Conservation (phyloP, 2,113 vertebrate genomes). For the Campylorhamphus procurvoides region DNA sequence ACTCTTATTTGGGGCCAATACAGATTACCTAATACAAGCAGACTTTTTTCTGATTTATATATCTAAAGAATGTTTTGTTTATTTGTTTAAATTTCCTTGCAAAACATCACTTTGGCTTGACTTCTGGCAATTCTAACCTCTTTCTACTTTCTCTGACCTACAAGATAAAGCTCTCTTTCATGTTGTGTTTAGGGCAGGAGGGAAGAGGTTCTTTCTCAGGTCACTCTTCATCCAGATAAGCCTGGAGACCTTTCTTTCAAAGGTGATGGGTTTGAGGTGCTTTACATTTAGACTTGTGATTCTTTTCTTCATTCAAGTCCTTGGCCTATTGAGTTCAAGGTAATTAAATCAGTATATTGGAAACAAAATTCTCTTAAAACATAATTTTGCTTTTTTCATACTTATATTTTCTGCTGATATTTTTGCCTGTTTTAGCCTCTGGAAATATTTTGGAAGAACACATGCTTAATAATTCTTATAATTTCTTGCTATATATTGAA, state of each 20-base stretch:
- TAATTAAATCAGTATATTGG: neutral
- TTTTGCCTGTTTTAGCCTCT: neutral
- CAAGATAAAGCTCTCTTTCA: neutral
- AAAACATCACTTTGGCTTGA: neutral
- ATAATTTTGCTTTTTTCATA: neutral
- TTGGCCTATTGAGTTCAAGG: neutral
- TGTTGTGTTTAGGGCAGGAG: neutral
- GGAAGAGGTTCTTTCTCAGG: neutral
- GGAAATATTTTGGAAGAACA: neutral
- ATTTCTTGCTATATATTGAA: neutral
- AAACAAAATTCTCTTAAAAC: neutral
- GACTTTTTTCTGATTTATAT: neutral
- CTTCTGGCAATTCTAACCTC: conserved; percentile 1
- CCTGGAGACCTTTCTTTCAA: neutral
- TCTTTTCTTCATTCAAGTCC: neutral
- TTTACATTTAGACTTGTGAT: neutral
- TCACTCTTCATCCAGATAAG: neutral
- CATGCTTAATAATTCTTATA: neutral
- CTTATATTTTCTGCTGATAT: neutral
- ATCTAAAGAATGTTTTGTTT: neutral
- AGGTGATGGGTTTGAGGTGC: neutral
- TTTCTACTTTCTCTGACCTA: conserved; percentile 14
- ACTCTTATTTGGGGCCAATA: neutral
- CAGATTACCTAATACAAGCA: neutral
- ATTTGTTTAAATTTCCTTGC: conserved; percentile 2